Base-by-base conservation (phyloP, 2,797 vertebrate species). In the Trematomus bernacchii region DNA sequence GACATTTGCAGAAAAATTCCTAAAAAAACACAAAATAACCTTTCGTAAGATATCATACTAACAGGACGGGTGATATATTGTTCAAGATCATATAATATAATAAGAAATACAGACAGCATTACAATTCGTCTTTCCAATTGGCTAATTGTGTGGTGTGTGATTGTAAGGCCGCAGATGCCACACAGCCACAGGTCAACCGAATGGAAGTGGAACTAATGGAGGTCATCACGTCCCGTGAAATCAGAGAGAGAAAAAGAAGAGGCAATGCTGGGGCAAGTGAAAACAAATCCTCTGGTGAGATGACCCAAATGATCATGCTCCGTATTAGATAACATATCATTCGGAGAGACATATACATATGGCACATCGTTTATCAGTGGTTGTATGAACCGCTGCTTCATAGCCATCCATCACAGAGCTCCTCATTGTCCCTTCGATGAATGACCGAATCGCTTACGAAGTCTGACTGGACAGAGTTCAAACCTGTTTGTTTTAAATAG, bases 401-500 rank as follows among this genome's bases (percentile, higher is more conserved):
- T 37, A 72, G 67, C 70, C 51, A 59, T 79, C 55, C 67, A 69
- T 90, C 85, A 76, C 61, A 68, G 53, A 10, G 52, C 75, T 73
- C 77, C 68, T 69, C 71, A 58, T 79, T 70, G 71, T 76, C 79
- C 64, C 47, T 66, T 82, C 67, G 10, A 60, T 76, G 79, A 85
- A 67, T 82, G 79, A 91, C 69, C 84, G 85, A 89, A 80, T 74
- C 65, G 6, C 79, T 85, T 21, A 65, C 80, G 86, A 80, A 89
- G 83, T 73, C 78, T 65, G 53, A 67, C 79, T 92, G 90, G 91
- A 86, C 27, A 2, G 8, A 59, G 70, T 92, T 92, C 87, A 94
- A 90, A 89, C 79, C 88, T 83, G 87, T 89, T 91, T 93, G 80
- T 88, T 87, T 91, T 91, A 84, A 85, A 87, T 74, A 60, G 87